Conservation (phyloP, 2,888 invertebrate species). For the Drosophila merina region DNA sequence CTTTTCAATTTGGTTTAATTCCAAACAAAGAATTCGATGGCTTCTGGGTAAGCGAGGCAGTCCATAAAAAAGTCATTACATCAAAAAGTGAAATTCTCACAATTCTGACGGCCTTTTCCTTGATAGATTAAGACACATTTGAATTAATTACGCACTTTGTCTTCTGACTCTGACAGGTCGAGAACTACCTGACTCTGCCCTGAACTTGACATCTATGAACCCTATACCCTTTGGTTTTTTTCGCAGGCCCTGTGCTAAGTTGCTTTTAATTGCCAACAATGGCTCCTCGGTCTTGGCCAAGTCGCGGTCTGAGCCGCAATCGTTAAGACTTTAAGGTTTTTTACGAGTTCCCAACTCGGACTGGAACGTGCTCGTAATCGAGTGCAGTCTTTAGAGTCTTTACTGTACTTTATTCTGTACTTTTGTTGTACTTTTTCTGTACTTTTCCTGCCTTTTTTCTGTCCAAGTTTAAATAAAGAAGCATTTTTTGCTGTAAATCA, state of each 20-base stretch:
- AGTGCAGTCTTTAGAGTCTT: not conserved
- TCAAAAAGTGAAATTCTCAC: slow-evolving; percentile 56
- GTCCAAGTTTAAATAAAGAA: too few relatives aligned
- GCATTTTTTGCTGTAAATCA: not conserved
- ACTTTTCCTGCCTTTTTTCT: too few relatives aligned
- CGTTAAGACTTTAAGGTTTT: slow-evolving; percentile 21
- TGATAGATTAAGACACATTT: slow-evolving; percentile 64
- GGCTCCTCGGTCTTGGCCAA: slow-evolving; percentile 23
- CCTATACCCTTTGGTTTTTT: slow-evolving; percentile 40
- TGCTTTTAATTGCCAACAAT: slow-evolving; percentile 64
- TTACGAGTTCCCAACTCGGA: slow-evolving; percentile 37
- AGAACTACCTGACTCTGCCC: slow-evolving; percentile 50
- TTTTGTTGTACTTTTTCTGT: not conserved
- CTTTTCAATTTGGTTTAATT: slow-evolving; percentile 59
- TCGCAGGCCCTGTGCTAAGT: slow-evolving; percentile 61
- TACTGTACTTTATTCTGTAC: slow-evolving; percentile 14
- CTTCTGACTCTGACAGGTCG: slow-evolving; percentile 41
- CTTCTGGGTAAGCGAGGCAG: not conserved
- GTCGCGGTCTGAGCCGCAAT: slow-evolving; percentile 30
- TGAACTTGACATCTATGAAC: slow-evolving; percentile 78
- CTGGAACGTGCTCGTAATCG: slow-evolving; percentile 25
- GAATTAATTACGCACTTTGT: slow-evolving; percentile 67
- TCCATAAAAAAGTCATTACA: slow-evolving; percentile 59
- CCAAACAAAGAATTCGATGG: slow-evolving; percentile 54
- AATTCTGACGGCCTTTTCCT: slow-evolving; percentile 8